A percentile compares a stretch with the other conserved stretches of the same genome.
Evolutionary conservation across 2,888 invertebrate species (phyloP).

Genomic region (Nezara viridula): DNA sequence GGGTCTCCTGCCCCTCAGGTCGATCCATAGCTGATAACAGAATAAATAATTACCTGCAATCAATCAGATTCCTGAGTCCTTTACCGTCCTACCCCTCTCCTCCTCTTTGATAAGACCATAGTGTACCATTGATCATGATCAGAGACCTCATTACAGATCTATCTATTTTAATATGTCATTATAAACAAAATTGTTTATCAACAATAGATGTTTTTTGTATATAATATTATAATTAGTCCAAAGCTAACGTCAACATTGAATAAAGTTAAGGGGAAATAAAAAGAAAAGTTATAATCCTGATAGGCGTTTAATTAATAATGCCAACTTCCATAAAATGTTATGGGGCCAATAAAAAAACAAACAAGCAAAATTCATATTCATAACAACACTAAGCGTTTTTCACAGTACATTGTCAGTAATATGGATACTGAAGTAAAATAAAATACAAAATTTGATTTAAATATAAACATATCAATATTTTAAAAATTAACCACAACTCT

Average conservation of each 20-base stretch:
- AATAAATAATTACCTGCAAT: no score
- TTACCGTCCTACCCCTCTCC: no score
- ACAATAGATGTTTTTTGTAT: no score
- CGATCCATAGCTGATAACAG: no score
- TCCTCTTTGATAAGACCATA: no score
- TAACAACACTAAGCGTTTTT: constrained; percentile 62
- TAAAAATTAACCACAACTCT: constrained; percentile 57
- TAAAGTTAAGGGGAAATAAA: background rate
- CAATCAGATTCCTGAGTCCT: no score
- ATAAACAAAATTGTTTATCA: no score
- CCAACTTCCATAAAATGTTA: constrained; percentile 62
- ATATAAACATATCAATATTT: constrained; percentile 57
- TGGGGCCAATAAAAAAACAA: constrained; percentile 62
- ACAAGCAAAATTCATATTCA: constrained; percentile 61
- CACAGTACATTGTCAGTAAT: constrained; percentile 61
- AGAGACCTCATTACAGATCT: no score
- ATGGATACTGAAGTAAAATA: constrained; percentile 56
- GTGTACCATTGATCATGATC: no score
- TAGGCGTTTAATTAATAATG: constrained; percentile 61
- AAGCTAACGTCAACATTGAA: background rate
- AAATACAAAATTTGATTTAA: constrained; percentile 59
- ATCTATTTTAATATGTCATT: no score
- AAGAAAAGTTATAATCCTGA: constrained; percentile 39
- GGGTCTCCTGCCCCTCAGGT: no score
- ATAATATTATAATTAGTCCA: background rate